phyloP scores from a whole-genome alignment of 2,888 invertebrate species.

The Callosobruchus maculatus region DNA sequence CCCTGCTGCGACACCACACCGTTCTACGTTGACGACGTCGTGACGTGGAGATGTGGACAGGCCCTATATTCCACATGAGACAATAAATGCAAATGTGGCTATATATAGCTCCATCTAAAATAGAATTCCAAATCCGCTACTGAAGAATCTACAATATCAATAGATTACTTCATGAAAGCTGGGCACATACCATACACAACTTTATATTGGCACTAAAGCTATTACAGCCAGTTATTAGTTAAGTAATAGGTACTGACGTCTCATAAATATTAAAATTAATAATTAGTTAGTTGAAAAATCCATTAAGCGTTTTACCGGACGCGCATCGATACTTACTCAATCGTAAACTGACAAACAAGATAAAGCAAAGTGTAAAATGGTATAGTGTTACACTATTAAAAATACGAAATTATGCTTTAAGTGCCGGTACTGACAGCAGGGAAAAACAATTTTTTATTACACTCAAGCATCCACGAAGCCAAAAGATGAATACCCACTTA shows the following conservation, averaged over 20 bases:
- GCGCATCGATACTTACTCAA: slow-evolving; percentile 7
- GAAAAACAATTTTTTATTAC: background rate
- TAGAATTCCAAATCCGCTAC: too few species aligned
- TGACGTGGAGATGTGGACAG: too few species aligned
- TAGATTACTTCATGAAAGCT: background rate
- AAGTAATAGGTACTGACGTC: slow-evolving; percentile 16
- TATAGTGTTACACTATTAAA: slow-evolving; percentile 10
- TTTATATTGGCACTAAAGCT: background rate
- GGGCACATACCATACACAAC: background rate
- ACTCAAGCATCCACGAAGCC: too few species aligned
- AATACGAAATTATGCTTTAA: background rate
- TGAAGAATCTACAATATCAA: background rate
- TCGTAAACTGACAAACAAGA: slow-evolving; percentile 10
- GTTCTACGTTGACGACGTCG: too few species aligned
- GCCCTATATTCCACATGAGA: too few species aligned
- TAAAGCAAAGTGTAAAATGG: slow-evolving; percentile 11
- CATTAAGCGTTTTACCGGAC: slow-evolving; percentile 11
- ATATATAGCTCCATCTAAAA: too few species aligned
- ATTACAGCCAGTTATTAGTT: slow-evolving; percentile 14
- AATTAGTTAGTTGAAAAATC: slow-evolving; percentile 19
- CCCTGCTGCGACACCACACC: too few species aligned
- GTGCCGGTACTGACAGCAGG: background rate
- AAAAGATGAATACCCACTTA: too few species aligned
- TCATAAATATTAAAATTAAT: slow-evolving; percentile 21
- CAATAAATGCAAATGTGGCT: too few species aligned